Conservation (phyloP, 2,888 invertebrate genomes). For the Lasioglossum lativentre region DNA sequence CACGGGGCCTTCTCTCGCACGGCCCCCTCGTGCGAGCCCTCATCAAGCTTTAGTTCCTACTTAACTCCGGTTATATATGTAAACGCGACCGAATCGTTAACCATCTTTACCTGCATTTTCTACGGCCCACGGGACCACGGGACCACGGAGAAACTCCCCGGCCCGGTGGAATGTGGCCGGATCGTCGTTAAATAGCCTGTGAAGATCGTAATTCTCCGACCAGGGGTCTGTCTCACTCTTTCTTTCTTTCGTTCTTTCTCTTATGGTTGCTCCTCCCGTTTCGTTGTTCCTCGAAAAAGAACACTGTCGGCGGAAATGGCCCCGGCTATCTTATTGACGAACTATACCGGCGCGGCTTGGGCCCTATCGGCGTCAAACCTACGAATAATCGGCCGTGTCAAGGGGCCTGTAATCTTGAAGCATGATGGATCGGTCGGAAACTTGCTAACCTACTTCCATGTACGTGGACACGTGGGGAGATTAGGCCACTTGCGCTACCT, state of each 20-base stretch:
- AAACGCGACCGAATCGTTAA: constrained; percentile 74
- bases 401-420: neutral
- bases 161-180: constrained; percentile 68
- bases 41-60: constrained; percentile 74
- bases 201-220: constrained; percentile 68
- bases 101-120: constrained; percentile 67
- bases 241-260: neutral
- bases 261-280: constrained; percentile 21
- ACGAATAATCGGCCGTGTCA: neutral
- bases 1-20: constrained; percentile 19
- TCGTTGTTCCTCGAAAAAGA: constrained; percentile 35
- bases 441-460: constrained; percentile 4
- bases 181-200: constrained; percentile 69
- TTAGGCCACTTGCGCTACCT: neutral
- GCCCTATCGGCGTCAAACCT: constrained; percentile 12
- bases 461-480: neutral
- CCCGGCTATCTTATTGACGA: constrained; percentile 35
- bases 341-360: neutral
- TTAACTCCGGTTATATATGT: constrained; percentile 75
- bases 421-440: neutral
- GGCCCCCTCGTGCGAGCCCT: constrained; percentile 75
- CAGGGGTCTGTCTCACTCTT: neutral
- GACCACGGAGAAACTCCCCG: constrained; percentile 61
- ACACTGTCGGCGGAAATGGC: constrained; percentile 38
- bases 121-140: constrained; percentile 50